Evolutionary conservation across 2,888 invertebrate genomes (phyloP).

Genomic region (Malthinus seriepunctatus): DNA sequence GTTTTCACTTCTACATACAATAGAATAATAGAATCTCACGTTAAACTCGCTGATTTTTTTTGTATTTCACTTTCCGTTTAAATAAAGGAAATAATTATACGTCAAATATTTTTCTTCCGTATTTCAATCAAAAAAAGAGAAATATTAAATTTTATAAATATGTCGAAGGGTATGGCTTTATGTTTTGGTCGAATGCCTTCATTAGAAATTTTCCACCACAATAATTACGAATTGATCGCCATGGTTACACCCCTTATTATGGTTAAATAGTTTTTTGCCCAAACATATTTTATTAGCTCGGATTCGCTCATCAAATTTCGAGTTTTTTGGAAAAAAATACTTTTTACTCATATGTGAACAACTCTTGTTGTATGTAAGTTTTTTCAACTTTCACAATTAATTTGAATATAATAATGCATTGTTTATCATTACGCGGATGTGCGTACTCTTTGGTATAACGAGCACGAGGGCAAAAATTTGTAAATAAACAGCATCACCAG

Average conservation of each 20-base stretch:
- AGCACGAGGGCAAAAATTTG: no score
- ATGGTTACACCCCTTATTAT: conserved; percentile 31
- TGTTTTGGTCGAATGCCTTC: conserved; percentile 27
- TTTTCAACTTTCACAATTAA: no score
- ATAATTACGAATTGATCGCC: conserved; percentile 31
- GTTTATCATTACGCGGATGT: no score
- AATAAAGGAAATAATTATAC: conserved; percentile 12
- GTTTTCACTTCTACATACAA: conserved; percentile 23
- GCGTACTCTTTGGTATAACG: no score
- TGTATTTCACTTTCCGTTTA: conserved; percentile 15
- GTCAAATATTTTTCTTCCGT: conserved; percentile 11
- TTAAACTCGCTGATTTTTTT: conserved; percentile 8
- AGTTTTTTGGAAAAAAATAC: no score
- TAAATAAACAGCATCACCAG: no score
- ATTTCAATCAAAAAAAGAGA: not conserved
- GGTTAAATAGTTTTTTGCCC: not conserved
- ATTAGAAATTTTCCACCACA: conserved; percentile 26
- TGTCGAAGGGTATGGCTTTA: conserved; percentile 12
- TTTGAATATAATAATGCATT: no score
- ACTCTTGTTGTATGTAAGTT: no score
- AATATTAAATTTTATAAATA: no score
- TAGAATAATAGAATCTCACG: conserved; percentile 20
- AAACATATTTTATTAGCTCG: no score
- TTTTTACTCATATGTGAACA: no score
- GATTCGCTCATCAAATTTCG: no score